A percentile compares a stretch with the other conserved stretches of the same genome.
These are phyloP conservation scores for Drosophila histrio DNA, from an alignment of 2,888 invertebrate genomes.

Conservation along the genomic window DNA sequence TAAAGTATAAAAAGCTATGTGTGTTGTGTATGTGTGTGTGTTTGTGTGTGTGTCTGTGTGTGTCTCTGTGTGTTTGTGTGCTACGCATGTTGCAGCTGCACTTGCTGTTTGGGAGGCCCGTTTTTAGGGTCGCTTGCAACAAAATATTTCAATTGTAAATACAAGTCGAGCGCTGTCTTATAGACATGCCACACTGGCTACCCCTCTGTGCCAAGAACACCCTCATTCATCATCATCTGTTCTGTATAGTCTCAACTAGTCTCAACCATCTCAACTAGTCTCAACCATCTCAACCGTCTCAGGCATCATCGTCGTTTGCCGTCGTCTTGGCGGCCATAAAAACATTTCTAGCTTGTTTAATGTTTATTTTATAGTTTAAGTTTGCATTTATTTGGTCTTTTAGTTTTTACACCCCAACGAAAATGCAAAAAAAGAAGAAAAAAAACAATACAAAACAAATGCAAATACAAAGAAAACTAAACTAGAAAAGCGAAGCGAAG, in stretches of 20 bases:
- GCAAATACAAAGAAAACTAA: constrained; percentile 24
- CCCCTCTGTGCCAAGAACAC: not conserved
- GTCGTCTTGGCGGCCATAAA: constrained; percentile 74
- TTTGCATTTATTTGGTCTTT: constrained; percentile 80
- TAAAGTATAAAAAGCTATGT: constrained; percentile 72
- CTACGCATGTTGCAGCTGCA: constrained; percentile 56
- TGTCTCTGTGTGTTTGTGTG: constrained; percentile 20
- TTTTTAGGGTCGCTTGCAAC: constrained; percentile 53
- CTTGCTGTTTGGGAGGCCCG: constrained; percentile 35
- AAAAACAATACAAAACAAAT: constrained; percentile 34
- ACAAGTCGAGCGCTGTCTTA: constrained; percentile 25
- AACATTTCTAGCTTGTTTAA: constrained; percentile 81
- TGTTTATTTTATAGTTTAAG: constrained; percentile 82
- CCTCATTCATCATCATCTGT: constrained; percentile 19
- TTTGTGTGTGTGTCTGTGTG: constrained; percentile 25
- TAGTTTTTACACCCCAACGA: constrained; percentile 72
- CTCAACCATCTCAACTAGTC: constrained; percentile 5
- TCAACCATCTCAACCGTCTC: constrained; percentile 2
- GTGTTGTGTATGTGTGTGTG: constrained; percentile 21
- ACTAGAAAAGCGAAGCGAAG: not conserved
- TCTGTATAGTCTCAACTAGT: too few species aligned
- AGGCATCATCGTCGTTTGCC: constrained; percentile 27
- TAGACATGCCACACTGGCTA: constrained; percentile 9
- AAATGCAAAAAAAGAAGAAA: too few species aligned
- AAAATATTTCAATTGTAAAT: constrained; percentile 55